Conservation (phyloP, 2,113 vertebrate genomes). For the Phalacrocorax aristotelis region DNA sequence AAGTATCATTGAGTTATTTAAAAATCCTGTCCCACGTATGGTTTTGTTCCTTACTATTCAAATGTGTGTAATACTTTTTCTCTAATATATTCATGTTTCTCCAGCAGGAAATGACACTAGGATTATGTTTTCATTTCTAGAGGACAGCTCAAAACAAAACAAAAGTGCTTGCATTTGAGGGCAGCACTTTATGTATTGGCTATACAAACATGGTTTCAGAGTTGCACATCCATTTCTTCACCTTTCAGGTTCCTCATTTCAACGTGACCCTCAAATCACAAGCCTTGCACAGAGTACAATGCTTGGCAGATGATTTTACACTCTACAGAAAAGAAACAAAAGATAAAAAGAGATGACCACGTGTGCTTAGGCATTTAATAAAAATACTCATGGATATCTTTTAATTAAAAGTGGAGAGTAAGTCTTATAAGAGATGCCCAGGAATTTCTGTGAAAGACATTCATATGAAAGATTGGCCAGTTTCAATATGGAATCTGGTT, state of each 20-base stretch:
- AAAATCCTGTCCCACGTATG: neutral
- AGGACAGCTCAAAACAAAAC: neutral
- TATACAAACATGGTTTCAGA: neutral
- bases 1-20: neutral
- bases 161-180: neutral
- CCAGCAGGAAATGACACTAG: neutral
- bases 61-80: neutral
- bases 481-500: conserved; percentile 58
- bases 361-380: conserved; percentile 19
- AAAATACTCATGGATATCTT: conserved; percentile 21
- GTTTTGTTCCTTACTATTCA: neutral
- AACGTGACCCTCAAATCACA: neutral
- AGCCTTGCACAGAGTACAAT: neutral
- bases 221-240: neutral
- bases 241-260: neutral
- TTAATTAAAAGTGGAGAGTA: conserved; percentile 51
- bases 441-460: conserved; percentile 49
- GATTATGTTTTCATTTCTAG: neutral
- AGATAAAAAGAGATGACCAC: neutral
- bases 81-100: neutral
- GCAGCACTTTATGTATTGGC: neutral
- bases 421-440: conserved; percentile 48
- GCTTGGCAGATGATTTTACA: conserved; percentile 2
- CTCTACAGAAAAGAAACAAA: neutral
- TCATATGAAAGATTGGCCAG: conserved; percentile 38